phyloP scores from a whole-genome alignment of 2,797 vertebrate species.

The Prionace glauca region DNA sequence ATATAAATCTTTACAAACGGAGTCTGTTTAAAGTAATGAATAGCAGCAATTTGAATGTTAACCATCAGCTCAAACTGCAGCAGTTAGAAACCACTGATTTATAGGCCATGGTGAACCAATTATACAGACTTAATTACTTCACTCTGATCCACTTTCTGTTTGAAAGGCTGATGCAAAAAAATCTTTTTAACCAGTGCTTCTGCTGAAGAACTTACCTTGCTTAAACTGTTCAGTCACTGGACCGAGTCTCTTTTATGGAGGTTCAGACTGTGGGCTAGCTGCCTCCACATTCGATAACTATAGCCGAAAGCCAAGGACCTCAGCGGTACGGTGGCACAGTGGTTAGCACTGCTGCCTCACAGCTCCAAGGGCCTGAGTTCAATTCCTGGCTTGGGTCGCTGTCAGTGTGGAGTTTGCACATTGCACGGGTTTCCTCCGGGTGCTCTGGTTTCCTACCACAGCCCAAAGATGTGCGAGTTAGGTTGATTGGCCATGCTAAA shows the following conservation, averaged over 20 bases:
- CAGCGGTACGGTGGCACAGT: too few relatives aligned
- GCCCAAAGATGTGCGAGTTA: too few relatives aligned
- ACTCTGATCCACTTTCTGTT: neutral
- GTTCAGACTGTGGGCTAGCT: neutral
- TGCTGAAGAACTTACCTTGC: neutral
- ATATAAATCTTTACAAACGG: neutral
- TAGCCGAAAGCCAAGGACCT: neutral
- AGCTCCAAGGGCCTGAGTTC: too few relatives aligned
- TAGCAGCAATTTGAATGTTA: neutral
- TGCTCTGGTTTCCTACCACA: too few relatives aligned
- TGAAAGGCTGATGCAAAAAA: neutral
- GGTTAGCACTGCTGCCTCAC: too few relatives aligned
- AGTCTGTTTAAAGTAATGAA: slow-evolving; percentile 16
- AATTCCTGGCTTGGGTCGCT: too few relatives aligned
- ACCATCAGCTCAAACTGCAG: neutral
- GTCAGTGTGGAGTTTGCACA: too few relatives aligned
- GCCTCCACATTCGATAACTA: too few relatives aligned
- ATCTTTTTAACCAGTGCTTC: neutral
- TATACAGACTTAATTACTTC: neutral
- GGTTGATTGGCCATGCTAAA: too few relatives aligned
- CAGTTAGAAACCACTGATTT: slow-evolving; percentile 12
- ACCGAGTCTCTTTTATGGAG: neutral
- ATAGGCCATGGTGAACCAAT: neutral
- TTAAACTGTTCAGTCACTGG: neutral
- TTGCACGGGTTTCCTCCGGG: too few relatives aligned